Base-by-base conservation (phyloP, 1,140 invertebrate species). In the Temnothorax curvispinosus region DNA sequence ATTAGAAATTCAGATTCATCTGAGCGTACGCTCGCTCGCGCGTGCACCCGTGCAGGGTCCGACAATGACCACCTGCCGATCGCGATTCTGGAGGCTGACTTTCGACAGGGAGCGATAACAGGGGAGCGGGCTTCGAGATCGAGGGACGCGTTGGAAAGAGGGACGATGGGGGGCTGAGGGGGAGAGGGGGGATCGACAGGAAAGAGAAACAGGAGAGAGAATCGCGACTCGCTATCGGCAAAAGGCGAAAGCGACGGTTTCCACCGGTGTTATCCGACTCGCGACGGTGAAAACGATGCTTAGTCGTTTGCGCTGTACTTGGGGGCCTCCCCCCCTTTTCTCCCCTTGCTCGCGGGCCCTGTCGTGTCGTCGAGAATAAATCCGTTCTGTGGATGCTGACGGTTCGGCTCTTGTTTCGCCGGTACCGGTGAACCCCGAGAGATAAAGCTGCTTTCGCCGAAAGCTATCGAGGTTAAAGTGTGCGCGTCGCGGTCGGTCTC, bases 71-170 rank as follows among this genome's bases (percentile, higher is more conserved):
- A 90, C 82, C 89, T 91, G 89, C 89, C 76, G 88, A 86, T 87
- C 88, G 87, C 87, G 84, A 90, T 90, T 64, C 64, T 80, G 64
- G 54, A 85, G 89, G 75, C 87, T 78, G 64, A 75, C 90, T 91
- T 91, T 90, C 89, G 78, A 91, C 89, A 89, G 86, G 84, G 89
- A n/a, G 88, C 90, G 88, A 90, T 90, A 87, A 87, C 58, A 64
- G 72, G 69, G 80, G 0, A 87, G 52, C 13, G 18, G 85, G 47
- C 62, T 21, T n/a, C 65, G 62, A 54, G 32, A 65, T 78, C 44
- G 64, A 21, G 62, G 85, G 47, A 44, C 38, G 35, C 64, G 60
- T 44, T 56, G 15, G 38, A 82, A 15, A 58, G 80, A 75, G 69
- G 67, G 32, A 56, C 15, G 50, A 13, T 11, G 50, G 6, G 67